phyloP scores from a whole-genome alignment of 1,140 invertebrate genomes.

The Pissodes strobi region DNA sequence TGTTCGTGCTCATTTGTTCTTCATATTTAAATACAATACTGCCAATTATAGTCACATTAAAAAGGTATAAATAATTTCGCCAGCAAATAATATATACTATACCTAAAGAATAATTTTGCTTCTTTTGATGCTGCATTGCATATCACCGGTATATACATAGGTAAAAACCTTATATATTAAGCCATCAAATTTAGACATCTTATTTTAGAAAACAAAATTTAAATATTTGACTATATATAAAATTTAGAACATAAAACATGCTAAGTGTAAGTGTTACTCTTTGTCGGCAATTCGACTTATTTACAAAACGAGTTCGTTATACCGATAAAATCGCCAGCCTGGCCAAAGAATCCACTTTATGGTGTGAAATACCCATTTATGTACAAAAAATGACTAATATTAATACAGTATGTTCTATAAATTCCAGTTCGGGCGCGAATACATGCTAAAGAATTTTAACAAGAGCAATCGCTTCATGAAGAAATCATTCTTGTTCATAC shows the following conservation, averaged over 20 bases:
- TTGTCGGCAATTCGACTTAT: background rate
- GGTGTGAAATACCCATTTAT: constrained; percentile 12
- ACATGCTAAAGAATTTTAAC: constrained; percentile 11
- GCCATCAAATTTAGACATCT: background rate
- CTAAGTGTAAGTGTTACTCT: background rate
- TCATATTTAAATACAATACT: too few relatives aligned
- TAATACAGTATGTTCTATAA: constrained; percentile 10
- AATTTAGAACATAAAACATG: background rate
- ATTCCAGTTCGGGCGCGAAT: background rate
- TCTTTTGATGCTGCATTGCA: too few relatives aligned
- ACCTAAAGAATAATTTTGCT: too few relatives aligned
- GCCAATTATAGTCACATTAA: too few relatives aligned
- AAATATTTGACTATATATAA: background rate
- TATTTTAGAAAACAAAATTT: background rate
- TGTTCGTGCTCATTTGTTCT: too few relatives aligned
- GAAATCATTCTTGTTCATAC: too few relatives aligned
- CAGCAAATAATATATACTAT: too few relatives aligned
- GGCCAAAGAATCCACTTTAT: background rate
- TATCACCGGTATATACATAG: too few relatives aligned
- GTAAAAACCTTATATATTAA: too few relatives aligned
- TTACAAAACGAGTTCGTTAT: background rate
- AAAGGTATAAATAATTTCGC: too few relatives aligned
- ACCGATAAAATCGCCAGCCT: background rate
- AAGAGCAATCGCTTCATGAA: constrained; percentile 8
- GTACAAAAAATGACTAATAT: constrained; percentile 4